Conservation (phyloP, 2,797 vertebrate species). For the Choloepus didactylus region DNA sequence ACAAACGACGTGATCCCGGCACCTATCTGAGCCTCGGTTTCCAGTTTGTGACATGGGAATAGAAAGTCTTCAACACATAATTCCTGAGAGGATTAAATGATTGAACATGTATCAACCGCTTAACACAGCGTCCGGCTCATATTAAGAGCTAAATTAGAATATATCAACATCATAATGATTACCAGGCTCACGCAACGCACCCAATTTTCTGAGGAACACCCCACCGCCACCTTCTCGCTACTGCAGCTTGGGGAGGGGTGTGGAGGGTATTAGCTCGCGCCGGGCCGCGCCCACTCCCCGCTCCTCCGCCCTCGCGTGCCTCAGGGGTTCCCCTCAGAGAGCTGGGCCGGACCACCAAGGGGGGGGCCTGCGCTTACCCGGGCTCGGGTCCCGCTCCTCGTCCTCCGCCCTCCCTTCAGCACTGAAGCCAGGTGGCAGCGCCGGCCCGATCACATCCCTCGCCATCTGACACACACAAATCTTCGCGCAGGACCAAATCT, state of each 20-base stretch:
- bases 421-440: constrained; percentile 91
- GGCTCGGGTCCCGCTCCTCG: constrained; percentile 86
- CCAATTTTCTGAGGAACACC: not conserved
- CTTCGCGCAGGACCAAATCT: accelerated
- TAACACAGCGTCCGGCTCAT: not conserved
- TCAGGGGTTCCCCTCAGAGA: too few relatives aligned
- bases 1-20: not conserved
- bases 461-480: constrained; percentile 79
- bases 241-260: not conserved
- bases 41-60: not conserved
- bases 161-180: not conserved
- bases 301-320: not conserved
- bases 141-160: not conserved
- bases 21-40: not conserved
- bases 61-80: not conserved
- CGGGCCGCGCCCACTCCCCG: not conserved
- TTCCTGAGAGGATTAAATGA: not conserved
- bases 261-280: not conserved
- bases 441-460: constrained; percentile 91
- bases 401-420: constrained; percentile 85
- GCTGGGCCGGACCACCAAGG: not conserved
- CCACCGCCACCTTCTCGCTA: not conserved
- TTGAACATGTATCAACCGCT: not conserved
- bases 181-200: not conserved
- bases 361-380: constrained; percentile 80